Conservation (phyloP, 2,888 invertebrate genomes). For the Tupiocoris notatus region DNA sequence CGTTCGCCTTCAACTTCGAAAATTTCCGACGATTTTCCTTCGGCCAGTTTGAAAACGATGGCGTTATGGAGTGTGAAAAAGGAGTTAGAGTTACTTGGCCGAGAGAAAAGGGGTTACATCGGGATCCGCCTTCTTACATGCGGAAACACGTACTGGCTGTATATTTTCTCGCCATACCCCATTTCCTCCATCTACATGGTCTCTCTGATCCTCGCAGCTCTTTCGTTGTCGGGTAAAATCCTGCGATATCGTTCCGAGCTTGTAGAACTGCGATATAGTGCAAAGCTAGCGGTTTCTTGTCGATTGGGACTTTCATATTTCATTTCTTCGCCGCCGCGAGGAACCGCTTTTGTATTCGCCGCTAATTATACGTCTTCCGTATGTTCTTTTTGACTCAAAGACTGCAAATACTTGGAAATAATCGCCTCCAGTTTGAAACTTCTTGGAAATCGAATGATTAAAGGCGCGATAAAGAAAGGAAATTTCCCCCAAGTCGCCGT, state of each 20-base stretch:
- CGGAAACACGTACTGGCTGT: conserved; percentile 25
- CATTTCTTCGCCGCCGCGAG: no score
- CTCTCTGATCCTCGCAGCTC: not conserved
- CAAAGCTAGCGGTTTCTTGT: no score
- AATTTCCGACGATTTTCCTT: not conserved
- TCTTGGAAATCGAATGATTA: no score
- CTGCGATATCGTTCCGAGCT: not conserved
- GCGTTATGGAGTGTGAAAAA: not conserved
- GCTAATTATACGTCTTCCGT: no score
- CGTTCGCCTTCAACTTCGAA: not conserved
- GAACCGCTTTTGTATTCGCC: no score
- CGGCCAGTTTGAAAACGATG: not conserved
- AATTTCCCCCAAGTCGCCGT: no score
- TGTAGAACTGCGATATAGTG: not conserved
- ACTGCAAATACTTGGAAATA: no score
- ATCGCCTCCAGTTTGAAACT: no score
- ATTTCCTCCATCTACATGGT: not conserved
- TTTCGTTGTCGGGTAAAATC: not conserved
- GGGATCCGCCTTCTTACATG: conserved; percentile 29
- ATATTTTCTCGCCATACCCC: not conserved
- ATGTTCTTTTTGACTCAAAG: no score
- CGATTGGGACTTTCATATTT: no score
- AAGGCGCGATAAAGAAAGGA: no score
- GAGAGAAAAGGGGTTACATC: not conserved
- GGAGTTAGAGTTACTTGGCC: not conserved